Conservation (phyloP, 2,113 vertebrate genomes). For the Perca fluviatilis region DNA sequence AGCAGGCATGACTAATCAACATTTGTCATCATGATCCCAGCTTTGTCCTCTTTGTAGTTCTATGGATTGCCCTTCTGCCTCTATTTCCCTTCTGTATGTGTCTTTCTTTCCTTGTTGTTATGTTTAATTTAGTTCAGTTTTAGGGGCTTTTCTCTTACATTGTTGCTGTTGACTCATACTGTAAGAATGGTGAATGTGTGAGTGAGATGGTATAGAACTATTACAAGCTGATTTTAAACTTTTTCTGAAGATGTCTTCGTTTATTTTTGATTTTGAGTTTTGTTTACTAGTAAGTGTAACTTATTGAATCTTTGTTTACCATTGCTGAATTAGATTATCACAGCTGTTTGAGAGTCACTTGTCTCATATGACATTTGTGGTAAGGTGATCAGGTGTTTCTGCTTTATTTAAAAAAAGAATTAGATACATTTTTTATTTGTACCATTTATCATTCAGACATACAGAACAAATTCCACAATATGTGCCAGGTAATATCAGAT, state of each 20-base stretch:
- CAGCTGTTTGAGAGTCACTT: neutral
- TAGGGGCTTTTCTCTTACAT: conserved; percentile 18
- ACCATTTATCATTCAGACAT: too few species aligned
- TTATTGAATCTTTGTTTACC: conserved; percentile 23
- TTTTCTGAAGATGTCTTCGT: conserved; percentile 38
- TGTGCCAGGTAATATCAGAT: too few species aligned
- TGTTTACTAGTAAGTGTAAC: neutral
- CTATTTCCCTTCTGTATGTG: conserved; percentile 34
- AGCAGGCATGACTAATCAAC: conserved; percentile 85
- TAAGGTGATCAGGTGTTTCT: conserved; percentile 32
- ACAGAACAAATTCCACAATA: too few species aligned
- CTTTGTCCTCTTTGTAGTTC: conserved; percentile 70
- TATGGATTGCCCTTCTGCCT: conserved; percentile 65
- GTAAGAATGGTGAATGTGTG: conserved; percentile 48
- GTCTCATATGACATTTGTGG: conserved; percentile 10
- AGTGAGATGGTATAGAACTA: conserved; percentile 12
- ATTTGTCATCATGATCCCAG: conserved; percentile 74
- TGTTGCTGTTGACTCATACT: conserved; percentile 31
- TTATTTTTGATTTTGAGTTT: conserved; percentile 30
- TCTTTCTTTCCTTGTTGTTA: conserved; percentile 30
- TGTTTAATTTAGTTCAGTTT: conserved; percentile 17
- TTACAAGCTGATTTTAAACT: conserved; percentile 23
- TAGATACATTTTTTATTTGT: too few species aligned
- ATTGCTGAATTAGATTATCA: neutral
- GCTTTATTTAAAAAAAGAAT: conserved; percentile 25